Evolutionary conservation across 53 echinoderm and acorn worm genomes (phyloP), one percentile per base, ranked within the genome.

Genomic region (Astropecten irregularis): DNA sequence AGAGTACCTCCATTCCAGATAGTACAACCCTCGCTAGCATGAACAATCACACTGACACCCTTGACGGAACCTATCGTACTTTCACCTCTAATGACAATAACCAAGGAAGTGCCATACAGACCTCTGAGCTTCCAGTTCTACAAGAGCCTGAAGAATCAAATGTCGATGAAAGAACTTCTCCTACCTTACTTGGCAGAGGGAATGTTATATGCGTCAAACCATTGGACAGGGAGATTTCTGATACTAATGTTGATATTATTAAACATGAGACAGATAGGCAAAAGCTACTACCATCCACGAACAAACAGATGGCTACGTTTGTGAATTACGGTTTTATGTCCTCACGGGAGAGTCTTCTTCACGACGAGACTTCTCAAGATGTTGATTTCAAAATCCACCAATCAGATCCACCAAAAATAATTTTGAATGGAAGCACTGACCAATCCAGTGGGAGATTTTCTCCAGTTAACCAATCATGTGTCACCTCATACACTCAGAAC

Each of bases 311-410:
- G 46, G 60, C 62, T 31, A 79, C 60, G 23, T 79, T 60, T 21
- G 79, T 79, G 2, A 79, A 79, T 48, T 29, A 39, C 15, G 79
- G 61, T n/a, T 79, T 60, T 19, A 25, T 44, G 46, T 79, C 79
- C 26, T 79, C 79, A 4, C 49, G 11, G 9, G 79, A 79, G 14
- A 62, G 46, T 48, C 54, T 79, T 9, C 46, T 23, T 19, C 35
- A 9, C 2, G 35, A 49, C 19, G 18, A 51, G 7, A 5, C 9
- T 64, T 37, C 34, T 19, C 35, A 53, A 29, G 52, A 32, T 71
- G 21, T 0, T 18, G 50, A 50, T 21, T 28, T 58, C 30, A 2
- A 25, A 9, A 5, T 58, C 35, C 63, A 63, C 0, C 21, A 37
- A 37, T 65, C 36, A 16, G 14, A 11, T 7, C 42, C 26, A 22